These are phyloP conservation scores for Blastomussa wellsi DNA, from an alignment of 92 coral and sea anemone genomes.

Conservation along the genomic window DNA sequence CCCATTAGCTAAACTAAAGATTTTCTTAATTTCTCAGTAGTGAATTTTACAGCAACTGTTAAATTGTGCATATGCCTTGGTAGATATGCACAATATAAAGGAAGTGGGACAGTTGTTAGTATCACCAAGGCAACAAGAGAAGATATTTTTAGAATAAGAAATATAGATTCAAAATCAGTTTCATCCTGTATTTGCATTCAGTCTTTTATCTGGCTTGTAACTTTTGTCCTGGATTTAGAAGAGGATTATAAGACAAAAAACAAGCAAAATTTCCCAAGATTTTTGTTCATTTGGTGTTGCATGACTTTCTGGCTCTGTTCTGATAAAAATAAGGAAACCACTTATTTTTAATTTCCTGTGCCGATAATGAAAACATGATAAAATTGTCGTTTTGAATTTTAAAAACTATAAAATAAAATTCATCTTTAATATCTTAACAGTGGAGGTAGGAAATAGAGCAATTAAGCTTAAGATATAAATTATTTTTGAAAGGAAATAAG, in stretches of 20 bases:
- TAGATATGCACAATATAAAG: background rate
- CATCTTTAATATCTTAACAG: background rate
- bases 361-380: constrained; percentile 33
- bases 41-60: too few species aligned
- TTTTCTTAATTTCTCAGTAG: too few species aligned
- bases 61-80: too few species aligned
- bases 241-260: background rate
- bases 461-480: background rate
- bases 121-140: background rate
- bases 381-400: background rate
- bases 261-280: background rate
- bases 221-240: background rate
- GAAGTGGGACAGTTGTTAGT: background rate
- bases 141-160: constrained; percentile 10
- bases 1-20: too few species aligned
- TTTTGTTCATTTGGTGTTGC: constrained; percentile 16
- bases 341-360: constrained; percentile 44
- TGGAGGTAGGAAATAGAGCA: background rate
- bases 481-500: background rate
- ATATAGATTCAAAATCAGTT: background rate
- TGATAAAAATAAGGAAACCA: constrained; percentile 36
- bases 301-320: constrained; percentile 22
- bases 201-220: background rate
- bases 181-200: background rate
- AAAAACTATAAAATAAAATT: constrained; percentile 1